phyloP scores from a whole-genome alignment of 2,888 invertebrate species.

The Amblyjoppa proteus region DNA sequence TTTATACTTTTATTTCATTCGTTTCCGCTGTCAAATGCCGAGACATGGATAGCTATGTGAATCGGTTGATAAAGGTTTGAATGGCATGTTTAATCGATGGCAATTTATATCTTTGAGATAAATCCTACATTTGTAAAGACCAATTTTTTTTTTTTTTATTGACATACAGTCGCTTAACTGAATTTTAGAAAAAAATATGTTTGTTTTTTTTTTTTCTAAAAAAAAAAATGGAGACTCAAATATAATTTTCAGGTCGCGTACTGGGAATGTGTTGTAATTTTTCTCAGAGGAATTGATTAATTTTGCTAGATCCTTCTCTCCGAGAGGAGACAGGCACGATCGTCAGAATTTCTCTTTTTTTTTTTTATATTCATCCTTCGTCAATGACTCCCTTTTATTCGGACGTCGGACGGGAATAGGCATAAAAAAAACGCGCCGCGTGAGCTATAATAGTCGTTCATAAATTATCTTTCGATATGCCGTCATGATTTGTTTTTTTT shows the following conservation, averaged over 20 bases:
- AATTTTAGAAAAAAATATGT: not conserved
- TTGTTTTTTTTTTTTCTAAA: not conserved
- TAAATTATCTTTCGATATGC: conserved; percentile 21
- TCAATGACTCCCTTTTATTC: conserved; percentile 3
- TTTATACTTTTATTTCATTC: not conserved
- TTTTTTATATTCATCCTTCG: conserved; percentile 25
- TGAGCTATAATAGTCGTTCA: conserved; percentile 8
- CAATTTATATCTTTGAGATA: not conserved
- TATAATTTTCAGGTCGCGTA: not conserved
- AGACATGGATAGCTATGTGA: too few relatives aligned
- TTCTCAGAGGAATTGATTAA: not conserved
- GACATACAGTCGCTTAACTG: not conserved
- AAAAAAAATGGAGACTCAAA: not conserved
- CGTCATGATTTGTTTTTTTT: not conserved
- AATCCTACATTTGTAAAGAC: not conserved
- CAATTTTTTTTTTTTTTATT: not conserved
- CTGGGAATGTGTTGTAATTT: not conserved
- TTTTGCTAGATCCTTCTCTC: not conserved
- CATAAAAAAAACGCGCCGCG: not conserved
- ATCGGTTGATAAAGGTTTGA: too few relatives aligned
- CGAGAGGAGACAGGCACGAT: not conserved
- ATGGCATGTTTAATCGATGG: not conserved
- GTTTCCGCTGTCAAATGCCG: too few relatives aligned
- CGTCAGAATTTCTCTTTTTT: conserved; percentile 13
- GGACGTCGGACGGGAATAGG: not conserved